Percentiles rank a stretch among this genome's conserved stretches.
Evolutionary conservation across 2,113 vertebrate species (phyloP).

Genomic region (Mus pahari): DNA sequence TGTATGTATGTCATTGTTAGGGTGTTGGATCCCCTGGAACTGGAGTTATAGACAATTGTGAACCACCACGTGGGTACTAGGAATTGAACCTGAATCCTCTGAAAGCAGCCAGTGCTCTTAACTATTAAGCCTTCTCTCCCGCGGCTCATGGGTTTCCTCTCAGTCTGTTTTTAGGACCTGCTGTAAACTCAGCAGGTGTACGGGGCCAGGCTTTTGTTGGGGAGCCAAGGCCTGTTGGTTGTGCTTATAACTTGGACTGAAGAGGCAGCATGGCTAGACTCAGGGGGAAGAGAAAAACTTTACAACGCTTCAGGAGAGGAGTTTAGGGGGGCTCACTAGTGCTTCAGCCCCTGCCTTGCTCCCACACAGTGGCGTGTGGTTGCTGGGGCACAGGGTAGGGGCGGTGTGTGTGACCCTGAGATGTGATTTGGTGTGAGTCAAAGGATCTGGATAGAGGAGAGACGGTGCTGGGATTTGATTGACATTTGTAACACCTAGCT

Average conservation of each 20-base stretch:
- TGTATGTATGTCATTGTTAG: neutral
- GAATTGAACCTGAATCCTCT: neutral
- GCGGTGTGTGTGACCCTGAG: neutral
- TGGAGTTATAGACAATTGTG: neutral
- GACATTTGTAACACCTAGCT: neutral
- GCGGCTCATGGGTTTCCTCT: neutral
- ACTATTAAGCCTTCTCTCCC: neutral
- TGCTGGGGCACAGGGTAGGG: neutral
- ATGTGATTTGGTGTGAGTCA: neutral
- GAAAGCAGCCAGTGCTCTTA: neutral
- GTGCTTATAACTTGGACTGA: no score
- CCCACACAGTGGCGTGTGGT: neutral
- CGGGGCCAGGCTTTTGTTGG: neutral
- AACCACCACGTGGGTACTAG: neutral
- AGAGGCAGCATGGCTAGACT: neutral
- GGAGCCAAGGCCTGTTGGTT: neutral
- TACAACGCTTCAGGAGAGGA: neutral
- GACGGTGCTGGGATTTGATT: no score
- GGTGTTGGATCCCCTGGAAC: neutral
- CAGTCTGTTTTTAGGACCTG: neutral
- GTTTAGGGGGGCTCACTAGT: neutral
- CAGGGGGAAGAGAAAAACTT: neutral
- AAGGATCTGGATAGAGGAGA: neutral
- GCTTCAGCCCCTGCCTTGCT: neutral
- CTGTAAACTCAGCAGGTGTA: neutral